Base-by-base conservation (phyloP, 2,113 vertebrate genomes). In the Cyphomyrus plagiostoma region DNA sequence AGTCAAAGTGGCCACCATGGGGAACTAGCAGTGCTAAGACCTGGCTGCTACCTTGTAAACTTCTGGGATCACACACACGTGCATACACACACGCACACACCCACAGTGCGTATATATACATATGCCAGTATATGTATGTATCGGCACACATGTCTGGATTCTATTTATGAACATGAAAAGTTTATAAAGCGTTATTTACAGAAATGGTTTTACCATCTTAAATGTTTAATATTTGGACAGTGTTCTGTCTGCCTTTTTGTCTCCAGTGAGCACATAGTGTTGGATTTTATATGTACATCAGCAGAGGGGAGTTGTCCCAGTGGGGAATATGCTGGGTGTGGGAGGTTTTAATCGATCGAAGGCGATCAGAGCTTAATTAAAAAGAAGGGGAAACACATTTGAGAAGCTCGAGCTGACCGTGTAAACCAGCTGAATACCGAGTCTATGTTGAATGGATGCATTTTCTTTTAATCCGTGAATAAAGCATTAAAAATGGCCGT, bases 401-500 rank as follows among this genome's bases (percentile, higher is more conserved):
- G 84, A 90, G 90, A 93, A 94, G 93, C 89, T 92, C 87, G 89
- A 91, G 92, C 95, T 97, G 97, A 98, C 96, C 96, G 94, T 97
- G 96, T 91, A 97, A 97, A 97, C 96, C 96, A 97, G 97, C 96
- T 93, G 96, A 97, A 96, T 97, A 96, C 97, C 97, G 97, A 97
- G 96, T 97, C 96, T 96, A 97, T 98, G 97, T 97, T 97, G 97
- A 98, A 97, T 97, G 97, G 98, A 98, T 99, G 98, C 97, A 97
- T 97, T 97, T 98, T 98, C 97, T 98, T 99, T 98, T 98, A 98
- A 98, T 98, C 96, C 93, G 97, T 96, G 95, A 99, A 99, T 99
- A 99, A 99, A 98, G 96, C 96, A 97, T 97, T 96, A 95, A 97
- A 98, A 92, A 92, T 83, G 23, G 62, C 88, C 48, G 6, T 74